These are phyloP conservation scores for Ceratotherium simum DNA, from an alignment of 2,113 vertebrate species.

Conservation along the genomic window DNA sequence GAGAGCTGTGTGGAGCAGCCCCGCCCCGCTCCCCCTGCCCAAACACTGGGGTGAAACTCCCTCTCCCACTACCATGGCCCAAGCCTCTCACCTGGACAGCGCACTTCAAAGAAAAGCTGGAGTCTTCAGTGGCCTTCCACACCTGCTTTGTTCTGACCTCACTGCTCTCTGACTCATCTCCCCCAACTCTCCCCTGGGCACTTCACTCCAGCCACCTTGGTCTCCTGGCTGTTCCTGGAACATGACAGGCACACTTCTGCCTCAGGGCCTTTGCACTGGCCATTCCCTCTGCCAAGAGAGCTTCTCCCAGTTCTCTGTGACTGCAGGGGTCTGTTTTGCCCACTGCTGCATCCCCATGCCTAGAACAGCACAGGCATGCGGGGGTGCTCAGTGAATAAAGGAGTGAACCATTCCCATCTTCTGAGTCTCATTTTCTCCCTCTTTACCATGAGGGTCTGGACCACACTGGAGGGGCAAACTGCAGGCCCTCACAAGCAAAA, in stretches of 20 bases:
- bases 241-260: not conserved
- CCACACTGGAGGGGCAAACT: not conserved
- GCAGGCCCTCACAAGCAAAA: not conserved
- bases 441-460: not conserved
- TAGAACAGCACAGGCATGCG: fast-evolving
- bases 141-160: not conserved
- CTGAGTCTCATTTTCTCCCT: not conserved
- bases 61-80: fast-evolving
- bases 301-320: not conserved
- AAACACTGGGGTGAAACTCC: not conserved
- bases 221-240: not conserved
- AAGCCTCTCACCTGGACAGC: not conserved
- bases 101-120: not conserved
- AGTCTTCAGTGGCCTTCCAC: not conserved
- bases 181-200: too few relatives aligned
- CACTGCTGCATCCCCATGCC: not conserved
- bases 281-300: not conserved
- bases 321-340: too few relatives aligned
- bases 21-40: not conserved
- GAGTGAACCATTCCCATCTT: not conserved
- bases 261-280: not conserved
- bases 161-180: not conserved
- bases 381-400: not conserved
- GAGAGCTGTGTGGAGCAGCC: not conserved
- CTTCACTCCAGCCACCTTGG: not conserved